phyloP scores from a whole-genome alignment of 2,888 invertebrate species.

The Cyaniris semiargus region DNA sequence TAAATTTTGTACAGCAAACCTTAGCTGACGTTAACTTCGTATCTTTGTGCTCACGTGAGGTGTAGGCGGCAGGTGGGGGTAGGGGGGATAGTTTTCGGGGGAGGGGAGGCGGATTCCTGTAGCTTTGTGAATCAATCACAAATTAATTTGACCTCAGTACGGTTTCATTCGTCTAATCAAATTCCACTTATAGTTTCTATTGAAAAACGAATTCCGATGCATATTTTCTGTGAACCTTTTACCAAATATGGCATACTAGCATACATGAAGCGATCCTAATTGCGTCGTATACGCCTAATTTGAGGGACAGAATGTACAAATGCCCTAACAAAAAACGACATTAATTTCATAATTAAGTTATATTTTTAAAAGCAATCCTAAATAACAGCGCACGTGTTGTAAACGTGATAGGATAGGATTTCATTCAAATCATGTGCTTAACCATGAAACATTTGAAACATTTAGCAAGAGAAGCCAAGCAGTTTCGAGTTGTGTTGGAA shows the following conservation, averaged over 20 bases:
- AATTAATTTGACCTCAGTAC: conserved; percentile 63
- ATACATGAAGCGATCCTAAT: background rate
- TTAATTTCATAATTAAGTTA: background rate
- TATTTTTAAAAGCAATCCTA: background rate
- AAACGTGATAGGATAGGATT: too few relatives aligned
- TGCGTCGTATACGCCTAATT: background rate
- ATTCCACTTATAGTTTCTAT: background rate
- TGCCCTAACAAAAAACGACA: background rate
- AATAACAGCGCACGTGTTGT: background rate
- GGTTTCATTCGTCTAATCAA: conserved; percentile 49
- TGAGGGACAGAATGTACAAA: background rate
- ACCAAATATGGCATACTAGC: background rate
- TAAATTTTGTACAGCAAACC: conserved; percentile 74
- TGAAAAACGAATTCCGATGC: conserved; percentile 13
- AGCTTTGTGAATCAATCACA: conserved; percentile 75
- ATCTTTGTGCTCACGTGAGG: conserved; percentile 66
- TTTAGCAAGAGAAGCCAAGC: conserved; percentile 49
- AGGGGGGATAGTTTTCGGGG: conserved; percentile 39
- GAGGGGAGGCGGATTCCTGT: conserved; percentile 52
- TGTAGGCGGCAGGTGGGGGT: conserved; percentile 51
- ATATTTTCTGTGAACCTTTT: background rate
- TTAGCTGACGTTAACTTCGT: conserved; percentile 73
- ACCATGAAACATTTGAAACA: conserved; percentile 38
- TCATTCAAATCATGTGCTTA: background rate
- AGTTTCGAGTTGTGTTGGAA: conserved; percentile 48